Evolutionary conservation across 2,888 invertebrate genomes (phyloP).

Genomic region (Odiellus spinosus): DNA sequence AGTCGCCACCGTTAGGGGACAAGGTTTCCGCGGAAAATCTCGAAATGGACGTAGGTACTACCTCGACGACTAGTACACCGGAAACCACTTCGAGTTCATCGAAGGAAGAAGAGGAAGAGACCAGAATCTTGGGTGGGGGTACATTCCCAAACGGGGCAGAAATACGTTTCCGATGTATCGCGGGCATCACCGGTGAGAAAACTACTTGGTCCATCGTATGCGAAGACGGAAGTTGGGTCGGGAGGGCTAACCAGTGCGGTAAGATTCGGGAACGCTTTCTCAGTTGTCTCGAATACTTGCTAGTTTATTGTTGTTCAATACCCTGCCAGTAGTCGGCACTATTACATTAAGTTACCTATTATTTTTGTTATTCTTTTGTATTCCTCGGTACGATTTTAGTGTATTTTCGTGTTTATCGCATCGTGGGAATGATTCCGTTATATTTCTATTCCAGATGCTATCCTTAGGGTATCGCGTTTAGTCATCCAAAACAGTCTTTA

Average conservation of each 20-base stretch:
- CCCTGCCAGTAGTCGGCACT: too few relatives aligned
- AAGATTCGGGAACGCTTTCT: slow-evolving; percentile 22
- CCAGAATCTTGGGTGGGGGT: background rate
- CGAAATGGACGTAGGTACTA: background rate
- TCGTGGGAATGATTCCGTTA: too few relatives aligned
- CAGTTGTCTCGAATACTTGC: slow-evolving; percentile 7
- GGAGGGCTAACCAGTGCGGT: slow-evolving; percentile 64
- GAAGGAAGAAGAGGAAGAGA: background rate
- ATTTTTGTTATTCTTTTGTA: background rate
- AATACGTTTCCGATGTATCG: slow-evolving; percentile 66
- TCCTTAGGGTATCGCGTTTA: too few relatives aligned
- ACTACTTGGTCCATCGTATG: slow-evolving; percentile 71
- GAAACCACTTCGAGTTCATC: background rate
- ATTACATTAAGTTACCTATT: background rate
- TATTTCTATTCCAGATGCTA: too few relatives aligned
- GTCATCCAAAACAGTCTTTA: too few relatives aligned
- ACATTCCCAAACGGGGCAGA: slow-evolving; percentile 53
- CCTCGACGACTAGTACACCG: too few relatives aligned
- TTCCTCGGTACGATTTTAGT: background rate
- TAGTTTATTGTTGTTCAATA: slow-evolving; percentile 1
- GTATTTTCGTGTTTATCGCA: too few relatives aligned
- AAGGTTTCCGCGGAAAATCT: background rate
- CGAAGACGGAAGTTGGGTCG: slow-evolving; percentile 69
- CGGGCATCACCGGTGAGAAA: slow-evolving; percentile 55
- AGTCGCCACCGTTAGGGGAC: background rate